Percentiles rank a stretch among this genome's conserved stretches.
Conservation (phyloP, 2,888 invertebrate genomes). For the Agrochola litura region DNA sequence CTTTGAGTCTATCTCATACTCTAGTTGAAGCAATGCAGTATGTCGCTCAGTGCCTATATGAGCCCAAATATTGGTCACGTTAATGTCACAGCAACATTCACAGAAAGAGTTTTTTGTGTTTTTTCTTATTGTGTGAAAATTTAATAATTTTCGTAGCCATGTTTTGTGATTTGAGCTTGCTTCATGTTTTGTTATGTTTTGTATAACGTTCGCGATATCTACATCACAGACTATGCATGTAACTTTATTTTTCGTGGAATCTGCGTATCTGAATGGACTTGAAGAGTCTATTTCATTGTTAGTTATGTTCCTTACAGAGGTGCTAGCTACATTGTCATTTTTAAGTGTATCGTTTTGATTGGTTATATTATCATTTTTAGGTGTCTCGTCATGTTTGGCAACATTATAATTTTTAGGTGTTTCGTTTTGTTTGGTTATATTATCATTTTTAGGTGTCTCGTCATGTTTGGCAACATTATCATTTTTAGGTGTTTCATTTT, state of each 20-base stretch:
- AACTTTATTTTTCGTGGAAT: neutral
- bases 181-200: neutral
- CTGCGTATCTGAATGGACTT: neutral
- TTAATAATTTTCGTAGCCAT: neutral
- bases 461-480: neutral
- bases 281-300: neutral
- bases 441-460: accelerated
- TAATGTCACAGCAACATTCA: neutral
- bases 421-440: neutral
- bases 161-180: neutral
- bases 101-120: neutral
- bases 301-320: neutral
- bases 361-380: neutral
- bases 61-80: neutral
- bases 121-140: neutral
- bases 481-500: neutral
- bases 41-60: neutral
- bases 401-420: neutral
- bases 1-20: too few relatives aligned
- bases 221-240: conserved; percentile 4
- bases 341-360: neutral
- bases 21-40: neutral
- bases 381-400: neutral
- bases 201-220: neutral
- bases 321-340: neutral